phyloP scores from a whole-genome alignment of 1,140 invertebrate species.

The Drosophila persimilis region DNA sequence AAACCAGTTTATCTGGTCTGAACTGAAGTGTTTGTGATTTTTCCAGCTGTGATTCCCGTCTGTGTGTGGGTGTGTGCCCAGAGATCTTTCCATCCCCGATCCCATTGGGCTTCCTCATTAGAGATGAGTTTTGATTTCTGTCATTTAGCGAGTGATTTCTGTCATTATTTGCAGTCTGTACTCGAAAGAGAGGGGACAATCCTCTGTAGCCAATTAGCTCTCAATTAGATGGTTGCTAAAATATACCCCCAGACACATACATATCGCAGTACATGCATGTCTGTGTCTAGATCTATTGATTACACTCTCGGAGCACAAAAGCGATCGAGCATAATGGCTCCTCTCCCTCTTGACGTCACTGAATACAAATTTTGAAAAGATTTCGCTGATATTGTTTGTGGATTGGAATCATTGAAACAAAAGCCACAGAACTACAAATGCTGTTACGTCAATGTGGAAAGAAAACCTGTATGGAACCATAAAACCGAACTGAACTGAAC shows the following conservation, averaged over 20 bases:
- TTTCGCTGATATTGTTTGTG: neutral
- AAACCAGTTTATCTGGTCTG: slow-evolving; percentile 65
- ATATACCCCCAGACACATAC: neutral
- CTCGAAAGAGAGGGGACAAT: slow-evolving; percentile 35
- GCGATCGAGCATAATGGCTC: neutral
- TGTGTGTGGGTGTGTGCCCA: neutral
- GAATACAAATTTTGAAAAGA: neutral
- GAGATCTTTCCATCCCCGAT: slow-evolving; percentile 23
- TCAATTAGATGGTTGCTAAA: slow-evolving; percentile 50
- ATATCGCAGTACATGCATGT: slow-evolving; percentile 2
- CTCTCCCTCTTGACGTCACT: slow-evolving; percentile 28
- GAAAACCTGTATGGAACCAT: too few relatives aligned
- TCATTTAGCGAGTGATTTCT: slow-evolving; percentile 29
- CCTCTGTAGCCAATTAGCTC: slow-evolving; percentile 50
- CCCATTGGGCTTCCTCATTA: slow-evolving; percentile 58
- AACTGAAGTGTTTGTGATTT: slow-evolving; percentile 53
- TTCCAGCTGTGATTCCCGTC: slow-evolving; percentile 30
- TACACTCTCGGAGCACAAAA: slow-evolving; percentile 2
- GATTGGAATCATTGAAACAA: neutral
- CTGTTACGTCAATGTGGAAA: neutral
- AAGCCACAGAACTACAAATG: slow-evolving; percentile 5
- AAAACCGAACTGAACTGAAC: too few relatives aligned
- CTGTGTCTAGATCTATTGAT: slow-evolving; percentile 1
- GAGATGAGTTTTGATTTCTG: slow-evolving; percentile 60
- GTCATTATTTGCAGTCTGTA: slow-evolving; percentile 31